Percentiles rank a stretch among this genome's conserved stretches.
These are phyloP conservation scores for Oreochromis aureus DNA, from an alignment of 2,113 vertebrate genomes.

Conservation along the genomic window DNA sequence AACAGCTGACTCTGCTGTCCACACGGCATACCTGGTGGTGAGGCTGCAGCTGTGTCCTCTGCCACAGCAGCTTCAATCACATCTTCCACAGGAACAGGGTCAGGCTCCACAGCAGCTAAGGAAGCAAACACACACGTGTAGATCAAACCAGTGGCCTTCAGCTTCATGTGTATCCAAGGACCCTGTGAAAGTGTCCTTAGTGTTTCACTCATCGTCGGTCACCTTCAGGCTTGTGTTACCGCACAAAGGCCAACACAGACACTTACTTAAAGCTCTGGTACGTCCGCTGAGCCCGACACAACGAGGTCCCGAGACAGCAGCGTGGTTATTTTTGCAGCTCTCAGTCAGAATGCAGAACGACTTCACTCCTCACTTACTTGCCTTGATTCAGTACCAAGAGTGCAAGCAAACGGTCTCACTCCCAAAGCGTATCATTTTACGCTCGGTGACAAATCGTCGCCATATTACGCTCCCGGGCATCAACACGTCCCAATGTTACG, in stretches of 20 bases:
- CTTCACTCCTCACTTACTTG: not conserved
- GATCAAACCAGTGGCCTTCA: not conserved
- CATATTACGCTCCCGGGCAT: not conserved
- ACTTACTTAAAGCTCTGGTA: not conserved
- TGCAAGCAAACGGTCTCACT: not conserved
- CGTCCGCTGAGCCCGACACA: rapidly evolving
- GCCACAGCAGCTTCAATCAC: constrained; percentile 17
- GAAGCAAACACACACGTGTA: not conserved
- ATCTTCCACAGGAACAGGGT: constrained; percentile 36
- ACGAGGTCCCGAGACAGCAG: not conserved
- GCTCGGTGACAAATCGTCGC: not conserved
- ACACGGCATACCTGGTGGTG: constrained; percentile 29
- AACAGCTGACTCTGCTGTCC: not conserved
- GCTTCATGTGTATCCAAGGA: not conserved
- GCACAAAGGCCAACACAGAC: not conserved
- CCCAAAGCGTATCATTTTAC: not conserved
- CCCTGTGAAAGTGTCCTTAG: not conserved
- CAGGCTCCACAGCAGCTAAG: constrained; percentile 42
- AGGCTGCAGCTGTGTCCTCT: constrained; percentile 1
- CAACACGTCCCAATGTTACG: not conserved
- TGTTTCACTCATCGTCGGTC: not conserved
- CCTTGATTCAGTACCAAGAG: not conserved
- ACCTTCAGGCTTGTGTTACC: not conserved
- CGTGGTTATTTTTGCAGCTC: not conserved
- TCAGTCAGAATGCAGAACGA: not conserved